phyloP scores from a whole-genome alignment of 92 coral and sea anemone species.

The Umimayanthus kanabou region DNA sequence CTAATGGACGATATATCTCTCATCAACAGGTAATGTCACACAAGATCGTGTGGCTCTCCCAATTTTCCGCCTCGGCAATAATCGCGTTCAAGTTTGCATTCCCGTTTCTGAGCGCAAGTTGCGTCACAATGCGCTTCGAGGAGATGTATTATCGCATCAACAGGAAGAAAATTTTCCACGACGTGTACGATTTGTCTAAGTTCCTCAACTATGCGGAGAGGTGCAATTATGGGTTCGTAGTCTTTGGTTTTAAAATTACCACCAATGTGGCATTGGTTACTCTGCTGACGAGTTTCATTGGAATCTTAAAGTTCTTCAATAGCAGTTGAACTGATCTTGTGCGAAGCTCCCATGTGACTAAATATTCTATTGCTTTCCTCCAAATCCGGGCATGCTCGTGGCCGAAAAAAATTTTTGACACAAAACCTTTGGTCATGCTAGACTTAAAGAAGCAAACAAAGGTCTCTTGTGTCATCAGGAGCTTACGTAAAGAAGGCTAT shows the following conservation, averaged over 20 bases:
- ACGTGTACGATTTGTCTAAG: slow-evolving; percentile 54
- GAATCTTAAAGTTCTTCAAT: background rate
- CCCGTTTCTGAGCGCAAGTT: slow-evolving; percentile 24
- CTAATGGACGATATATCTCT: background rate
- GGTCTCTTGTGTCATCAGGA: no score
- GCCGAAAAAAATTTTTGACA: no score
- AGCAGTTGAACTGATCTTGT: no score
- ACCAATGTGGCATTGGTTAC: slow-evolving; percentile 59
- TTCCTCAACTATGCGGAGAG: slow-evolving; percentile 29
- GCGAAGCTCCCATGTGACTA: no score
- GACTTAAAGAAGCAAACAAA: no score
- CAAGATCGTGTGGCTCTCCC: slow-evolving; percentile 51
- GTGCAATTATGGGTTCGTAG: no score
- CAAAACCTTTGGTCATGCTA: no score
- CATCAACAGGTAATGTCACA: slow-evolving; percentile 11
- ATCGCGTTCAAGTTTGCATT: slow-evolving; percentile 49
- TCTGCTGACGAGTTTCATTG: slow-evolving; percentile 47
- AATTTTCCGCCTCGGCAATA: slow-evolving; percentile 49
- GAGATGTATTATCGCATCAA: slow-evolving; percentile 53
- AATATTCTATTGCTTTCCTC: no score
- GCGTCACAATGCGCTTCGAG: slow-evolving; percentile 49
- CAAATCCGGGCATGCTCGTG: no score
- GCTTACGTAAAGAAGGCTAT: no score
- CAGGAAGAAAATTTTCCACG: slow-evolving; percentile 42
- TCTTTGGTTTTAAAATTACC: background rate